These are phyloP conservation scores for Ammodytes dubius DNA, from an alignment of 2,113 vertebrate genomes.

Conservation along the genomic window DNA sequence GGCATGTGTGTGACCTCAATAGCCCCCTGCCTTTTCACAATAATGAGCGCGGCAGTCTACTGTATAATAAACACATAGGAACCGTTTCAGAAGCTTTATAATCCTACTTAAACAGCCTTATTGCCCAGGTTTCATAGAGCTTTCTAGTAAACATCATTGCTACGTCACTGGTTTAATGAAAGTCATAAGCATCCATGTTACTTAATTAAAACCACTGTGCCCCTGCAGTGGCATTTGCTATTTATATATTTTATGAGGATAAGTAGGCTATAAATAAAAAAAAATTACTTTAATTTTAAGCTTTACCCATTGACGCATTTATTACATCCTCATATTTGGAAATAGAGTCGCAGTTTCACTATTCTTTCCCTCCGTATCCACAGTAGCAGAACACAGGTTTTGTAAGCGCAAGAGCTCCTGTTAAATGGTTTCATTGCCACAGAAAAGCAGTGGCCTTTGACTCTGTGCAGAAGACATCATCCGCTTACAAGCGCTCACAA, in stretches of 20 bases:
- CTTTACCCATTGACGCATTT: constrained; percentile 62
- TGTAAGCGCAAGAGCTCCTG: constrained; percentile 63
- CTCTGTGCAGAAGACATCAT: constrained; percentile 78
- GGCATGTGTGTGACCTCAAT: constrained; percentile 20
- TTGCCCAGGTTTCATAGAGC: constrained; percentile 28
- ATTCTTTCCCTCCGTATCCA: constrained; percentile 28
- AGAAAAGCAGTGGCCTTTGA: constrained; percentile 80
- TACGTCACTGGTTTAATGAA: constrained; percentile 45
- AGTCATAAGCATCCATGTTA: constrained; percentile 44
- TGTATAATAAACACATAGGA: constrained; percentile 49
- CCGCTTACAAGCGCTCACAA: constrained; percentile 76
- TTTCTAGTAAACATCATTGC: constrained; percentile 38
- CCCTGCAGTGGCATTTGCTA: constrained; percentile 32
- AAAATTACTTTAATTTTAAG: constrained; percentile 59
- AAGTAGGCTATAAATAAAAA: constrained; percentile 50
- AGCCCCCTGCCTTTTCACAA: background rate
- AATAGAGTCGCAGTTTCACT: constrained; percentile 43
- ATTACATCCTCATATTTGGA: constrained; percentile 71
- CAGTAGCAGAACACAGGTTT: constrained; percentile 59
- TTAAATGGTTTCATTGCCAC: constrained; percentile 81
- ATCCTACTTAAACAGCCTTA: constrained; percentile 27
- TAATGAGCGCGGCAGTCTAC: constrained; percentile 40
- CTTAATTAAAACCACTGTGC: constrained; percentile 58
- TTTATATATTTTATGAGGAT: constrained; percentile 59
- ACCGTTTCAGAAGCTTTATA: constrained; percentile 41